Conservation (phyloP, 1,140 invertebrate genomes). For the Drosophila cardini region DNA sequence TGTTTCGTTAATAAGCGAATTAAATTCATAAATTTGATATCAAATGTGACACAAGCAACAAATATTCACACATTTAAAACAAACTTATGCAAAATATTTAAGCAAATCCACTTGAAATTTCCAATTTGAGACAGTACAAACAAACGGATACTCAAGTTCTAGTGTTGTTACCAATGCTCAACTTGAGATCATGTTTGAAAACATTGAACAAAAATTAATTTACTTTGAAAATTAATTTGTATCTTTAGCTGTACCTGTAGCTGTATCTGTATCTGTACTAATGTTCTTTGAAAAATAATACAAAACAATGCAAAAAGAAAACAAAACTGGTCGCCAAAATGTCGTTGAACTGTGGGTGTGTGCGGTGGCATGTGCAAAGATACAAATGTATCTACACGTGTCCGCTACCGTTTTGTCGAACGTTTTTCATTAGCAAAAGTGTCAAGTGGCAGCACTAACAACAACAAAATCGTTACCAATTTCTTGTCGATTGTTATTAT, state of each 20-base stretch:
- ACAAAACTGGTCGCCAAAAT: slow-evolving; percentile 58
- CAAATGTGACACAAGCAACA: slow-evolving; percentile 25
- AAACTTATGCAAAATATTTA: slow-evolving; percentile 2
- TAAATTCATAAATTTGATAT: slow-evolving; percentile 54
- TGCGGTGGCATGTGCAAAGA: slow-evolving; percentile 43
- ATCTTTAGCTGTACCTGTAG: slow-evolving; percentile 27
- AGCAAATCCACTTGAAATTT: slow-evolving; percentile 19
- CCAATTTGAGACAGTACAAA: background rate
- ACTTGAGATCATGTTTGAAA: slow-evolving; percentile 47
- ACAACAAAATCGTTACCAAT: background rate
- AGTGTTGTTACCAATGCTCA: slow-evolving; percentile 36
- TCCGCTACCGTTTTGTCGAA: slow-evolving; percentile 58
- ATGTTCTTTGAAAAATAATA: slow-evolving; percentile 23
- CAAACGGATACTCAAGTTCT: slow-evolving; percentile 16
- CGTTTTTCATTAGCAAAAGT: slow-evolving; percentile 62
- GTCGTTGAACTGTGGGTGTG: slow-evolving; percentile 64
- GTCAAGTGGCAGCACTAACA: slow-evolving; percentile 49
- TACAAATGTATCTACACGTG: slow-evolving; percentile 75
- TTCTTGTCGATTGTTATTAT: background rate
- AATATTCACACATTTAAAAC: slow-evolving; percentile 20
- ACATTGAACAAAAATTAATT: slow-evolving; percentile 51
- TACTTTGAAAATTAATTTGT: slow-evolving; percentile 11
- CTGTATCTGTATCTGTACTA: slow-evolving; percentile 30
- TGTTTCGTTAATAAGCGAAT: slow-evolving; percentile 58
- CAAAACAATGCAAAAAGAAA: slow-evolving; percentile 23